Conservation (phyloP, 2,113 vertebrate species). For the Thamnophis sirtalis region DNA sequence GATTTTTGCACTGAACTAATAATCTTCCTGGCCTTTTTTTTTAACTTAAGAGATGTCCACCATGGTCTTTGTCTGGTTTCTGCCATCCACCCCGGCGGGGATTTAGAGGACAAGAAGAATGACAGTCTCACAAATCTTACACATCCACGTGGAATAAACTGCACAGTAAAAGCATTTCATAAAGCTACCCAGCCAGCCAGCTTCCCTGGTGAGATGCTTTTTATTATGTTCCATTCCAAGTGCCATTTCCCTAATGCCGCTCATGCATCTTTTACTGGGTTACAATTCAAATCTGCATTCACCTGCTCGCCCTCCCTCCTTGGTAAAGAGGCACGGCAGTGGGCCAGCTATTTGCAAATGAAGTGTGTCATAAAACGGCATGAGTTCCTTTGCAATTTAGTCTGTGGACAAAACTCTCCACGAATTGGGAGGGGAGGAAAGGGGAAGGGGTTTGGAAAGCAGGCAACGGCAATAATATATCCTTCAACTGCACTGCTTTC, state of each 20-base stretch:
- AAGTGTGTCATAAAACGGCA: conserved; percentile 13
- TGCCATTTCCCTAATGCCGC: conserved; percentile 35
- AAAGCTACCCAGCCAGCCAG: conserved; percentile 9
- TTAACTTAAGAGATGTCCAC: not conserved
- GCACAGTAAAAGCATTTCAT: conserved; percentile 32
- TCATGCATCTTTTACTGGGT: conserved; percentile 38
- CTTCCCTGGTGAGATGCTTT: conserved; percentile 31
- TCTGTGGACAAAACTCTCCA: not conserved
- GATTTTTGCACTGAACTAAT: not conserved
- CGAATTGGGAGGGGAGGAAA: not conserved
- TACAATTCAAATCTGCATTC: conserved; percentile 35
- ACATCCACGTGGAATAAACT: conserved; percentile 30
- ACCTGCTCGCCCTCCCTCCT: not conserved
- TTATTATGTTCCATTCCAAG: conserved; percentile 46
- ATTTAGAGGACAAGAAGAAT: not conserved
- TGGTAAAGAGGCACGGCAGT: not conserved
- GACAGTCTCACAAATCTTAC: not conserved
- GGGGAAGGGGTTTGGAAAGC: not conserved
- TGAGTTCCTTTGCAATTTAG: conserved; percentile 33
- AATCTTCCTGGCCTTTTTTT: not conserved
- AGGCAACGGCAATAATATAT: not conserved
- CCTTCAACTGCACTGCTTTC: not conserved
- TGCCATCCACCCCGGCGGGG: not conserved
- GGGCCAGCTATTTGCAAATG: conserved; percentile 14
- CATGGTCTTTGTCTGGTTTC: not conserved